A percentile compares a stretch with the other conserved stretches of the same genome.
These are phyloP conservation scores for Sialia sialis DNA, from an alignment of 2,113 vertebrate genomes.

Conservation along the genomic window DNA sequence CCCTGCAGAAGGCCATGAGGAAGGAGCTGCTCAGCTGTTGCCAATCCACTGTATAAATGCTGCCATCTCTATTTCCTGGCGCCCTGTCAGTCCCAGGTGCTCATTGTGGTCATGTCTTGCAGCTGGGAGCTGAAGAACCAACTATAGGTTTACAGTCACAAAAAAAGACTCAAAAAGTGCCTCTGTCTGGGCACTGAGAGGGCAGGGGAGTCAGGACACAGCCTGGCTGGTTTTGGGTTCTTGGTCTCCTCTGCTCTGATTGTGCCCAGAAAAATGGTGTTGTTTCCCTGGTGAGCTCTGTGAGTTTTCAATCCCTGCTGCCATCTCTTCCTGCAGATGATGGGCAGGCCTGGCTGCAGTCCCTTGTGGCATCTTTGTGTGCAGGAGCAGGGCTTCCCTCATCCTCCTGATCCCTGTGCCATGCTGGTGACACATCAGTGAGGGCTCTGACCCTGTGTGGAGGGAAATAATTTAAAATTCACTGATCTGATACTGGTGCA, in stretches of 20 bases:
- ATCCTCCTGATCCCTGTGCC: neutral
- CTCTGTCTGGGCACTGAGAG: neutral
- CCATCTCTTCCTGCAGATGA: accelerated
- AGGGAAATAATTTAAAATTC: neutral
- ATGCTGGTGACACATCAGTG: accelerated
- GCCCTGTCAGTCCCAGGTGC: accelerated
- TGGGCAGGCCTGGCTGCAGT: neutral
- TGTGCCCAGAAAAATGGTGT: neutral
- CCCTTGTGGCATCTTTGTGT: neutral
- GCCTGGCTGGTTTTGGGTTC: neutral
- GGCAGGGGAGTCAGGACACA: neutral
- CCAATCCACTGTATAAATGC: no score
- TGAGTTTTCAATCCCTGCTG: neutral
- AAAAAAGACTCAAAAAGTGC: accelerated
- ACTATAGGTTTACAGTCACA: accelerated
- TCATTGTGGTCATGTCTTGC: accelerated
- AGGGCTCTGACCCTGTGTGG: neutral
- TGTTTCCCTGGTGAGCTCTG: neutral
- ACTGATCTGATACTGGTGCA: neutral
- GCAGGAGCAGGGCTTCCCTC: neutral
- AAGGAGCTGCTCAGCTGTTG: neutral
- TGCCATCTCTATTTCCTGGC: neutral
- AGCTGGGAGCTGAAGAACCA: neutral
- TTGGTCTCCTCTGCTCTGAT: neutral
- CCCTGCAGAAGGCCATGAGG: neutral